Conservation (phyloP, 2,113 vertebrate genomes). For the Phodopus roborovskii region DNA sequence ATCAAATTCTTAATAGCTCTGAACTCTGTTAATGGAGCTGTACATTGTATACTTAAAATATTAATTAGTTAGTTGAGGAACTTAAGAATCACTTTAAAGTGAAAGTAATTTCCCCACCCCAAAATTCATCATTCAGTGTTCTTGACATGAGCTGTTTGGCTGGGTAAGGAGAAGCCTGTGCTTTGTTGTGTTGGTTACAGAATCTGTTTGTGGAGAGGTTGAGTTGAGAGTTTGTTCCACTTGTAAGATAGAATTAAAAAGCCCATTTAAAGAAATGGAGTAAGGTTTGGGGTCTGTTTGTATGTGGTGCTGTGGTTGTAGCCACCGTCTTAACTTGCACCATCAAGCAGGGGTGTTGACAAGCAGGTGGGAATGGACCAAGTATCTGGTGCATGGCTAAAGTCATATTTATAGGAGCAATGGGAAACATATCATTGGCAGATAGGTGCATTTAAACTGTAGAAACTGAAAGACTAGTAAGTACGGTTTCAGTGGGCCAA, state of each 20-base stretch:
- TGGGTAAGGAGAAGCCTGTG: not conserved
- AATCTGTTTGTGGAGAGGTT: not conserved
- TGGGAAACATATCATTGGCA: constrained; percentile 65
- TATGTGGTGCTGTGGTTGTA: not conserved
- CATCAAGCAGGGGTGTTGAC: constrained; percentile 63
- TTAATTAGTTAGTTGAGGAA: not conserved
- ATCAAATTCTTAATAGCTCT: not conserved
- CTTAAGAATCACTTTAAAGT: not conserved
- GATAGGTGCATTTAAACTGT: constrained; percentile 46
- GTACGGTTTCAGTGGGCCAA: constrained; percentile 81
- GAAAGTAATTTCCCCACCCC: not conserved
- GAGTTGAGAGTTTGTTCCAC: constrained; percentile 8
- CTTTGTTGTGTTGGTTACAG: not conserved
- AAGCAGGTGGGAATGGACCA: constrained; percentile 47
- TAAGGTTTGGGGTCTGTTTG: not conserved
- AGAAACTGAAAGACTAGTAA: constrained; percentile 83
- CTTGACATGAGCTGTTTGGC: not conserved
- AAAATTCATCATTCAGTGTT: not conserved
- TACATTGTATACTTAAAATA: constrained; percentile 18
- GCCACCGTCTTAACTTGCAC: not conserved
- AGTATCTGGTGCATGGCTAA: constrained; percentile 49
- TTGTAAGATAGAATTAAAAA: constrained; percentile 1
- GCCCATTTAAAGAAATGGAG: not conserved
- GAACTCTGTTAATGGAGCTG: constrained; percentile 21
- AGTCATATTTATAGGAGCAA: constrained; percentile 78